Evolutionary conservation across 2,113 vertebrate genomes (phyloP).

Genomic region (Phasianus colchicus): DNA sequence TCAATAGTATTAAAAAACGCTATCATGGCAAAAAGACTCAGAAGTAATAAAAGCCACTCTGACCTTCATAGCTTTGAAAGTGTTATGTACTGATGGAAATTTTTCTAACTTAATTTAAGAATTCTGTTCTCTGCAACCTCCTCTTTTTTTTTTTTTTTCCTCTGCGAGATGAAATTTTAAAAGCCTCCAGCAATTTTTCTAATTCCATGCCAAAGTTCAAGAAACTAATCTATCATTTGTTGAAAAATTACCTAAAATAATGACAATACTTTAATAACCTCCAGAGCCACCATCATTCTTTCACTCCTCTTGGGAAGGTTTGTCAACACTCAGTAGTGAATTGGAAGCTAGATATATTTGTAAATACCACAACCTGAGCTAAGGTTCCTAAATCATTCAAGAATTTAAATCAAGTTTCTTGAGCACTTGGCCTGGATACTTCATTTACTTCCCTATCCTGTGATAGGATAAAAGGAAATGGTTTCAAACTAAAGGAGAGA

Average conservation of each 20-base stretch:
- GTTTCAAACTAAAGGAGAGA: too few species aligned
- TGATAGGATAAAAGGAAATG: too few species aligned
- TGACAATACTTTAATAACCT: neutral
- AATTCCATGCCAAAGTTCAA: constrained; percentile 4
- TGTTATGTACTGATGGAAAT: neutral
- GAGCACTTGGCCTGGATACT: neutral
- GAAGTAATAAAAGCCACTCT: constrained; percentile 35
- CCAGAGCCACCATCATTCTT: neutral
- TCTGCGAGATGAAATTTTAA: neutral
- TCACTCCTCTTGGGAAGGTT: neutral
- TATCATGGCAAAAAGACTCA: constrained; percentile 30
- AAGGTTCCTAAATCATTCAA: neutral
- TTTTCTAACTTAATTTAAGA: constrained; percentile 47
- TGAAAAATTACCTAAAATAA: constrained; percentile 23
- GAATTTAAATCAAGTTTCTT: constrained; percentile 7
- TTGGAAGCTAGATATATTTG: neutral
- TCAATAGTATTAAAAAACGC: constrained; percentile 25
- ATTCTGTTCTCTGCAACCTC: neutral
- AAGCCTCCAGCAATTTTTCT: constrained; percentile 22
- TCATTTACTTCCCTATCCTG: neutral
- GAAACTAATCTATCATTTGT: neutral
- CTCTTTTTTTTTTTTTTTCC: neutral
- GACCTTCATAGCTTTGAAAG: neutral
- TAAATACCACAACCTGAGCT: neutral
- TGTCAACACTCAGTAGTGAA: neutral